These are phyloP conservation scores for Stenurella melanura DNA, from an alignment of 2,888 invertebrate genomes.

Conservation along the genomic window DNA sequence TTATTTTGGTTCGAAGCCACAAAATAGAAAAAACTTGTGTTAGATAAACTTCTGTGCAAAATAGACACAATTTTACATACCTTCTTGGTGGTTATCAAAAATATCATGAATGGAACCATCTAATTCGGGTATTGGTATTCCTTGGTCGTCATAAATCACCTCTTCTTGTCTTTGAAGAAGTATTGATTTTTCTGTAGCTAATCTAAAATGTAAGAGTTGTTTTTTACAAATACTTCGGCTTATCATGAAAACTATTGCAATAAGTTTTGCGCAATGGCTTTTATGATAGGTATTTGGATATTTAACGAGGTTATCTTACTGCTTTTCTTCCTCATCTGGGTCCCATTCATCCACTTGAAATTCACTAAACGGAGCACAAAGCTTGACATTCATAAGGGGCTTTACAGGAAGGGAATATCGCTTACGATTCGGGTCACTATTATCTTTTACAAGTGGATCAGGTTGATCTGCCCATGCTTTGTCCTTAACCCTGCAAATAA, in stretches of 20 bases:
- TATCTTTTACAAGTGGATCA: slow-evolving; percentile 56
- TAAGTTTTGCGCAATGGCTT: no score
- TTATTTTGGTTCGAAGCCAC: no score
- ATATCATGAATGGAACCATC: slow-evolving; percentile 72
- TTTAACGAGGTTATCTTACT: slow-evolving; percentile 50
- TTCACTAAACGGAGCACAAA: slow-evolving; percentile 78
- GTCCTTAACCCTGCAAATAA: slow-evolving; percentile 53
- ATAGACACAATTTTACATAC: slow-evolving; percentile 32
- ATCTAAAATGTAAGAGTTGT: slow-evolving; percentile 34
- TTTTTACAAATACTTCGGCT: not conserved
- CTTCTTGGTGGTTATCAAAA: slow-evolving; percentile 64
- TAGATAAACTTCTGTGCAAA: no score
- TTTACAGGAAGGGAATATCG: slow-evolving; percentile 44
- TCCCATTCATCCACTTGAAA: slow-evolving; percentile 65
- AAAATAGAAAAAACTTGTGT: no score
- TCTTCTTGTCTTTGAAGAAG: slow-evolving; percentile 50
- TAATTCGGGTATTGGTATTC: slow-evolving; percentile 66
- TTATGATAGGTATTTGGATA: no score
- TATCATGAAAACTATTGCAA: no score
- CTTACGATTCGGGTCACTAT: slow-evolving; percentile 41
- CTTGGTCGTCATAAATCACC: slow-evolving; percentile 64
- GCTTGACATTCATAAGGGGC: slow-evolving; percentile 59
- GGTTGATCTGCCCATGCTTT: slow-evolving; percentile 51
- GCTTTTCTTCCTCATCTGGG: slow-evolving; percentile 61
- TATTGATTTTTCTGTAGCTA: slow-evolving; percentile 40